Evolutionary conservation across 2,113 vertebrate genomes (phyloP).

Genomic region (Apteryx owenii): DNA sequence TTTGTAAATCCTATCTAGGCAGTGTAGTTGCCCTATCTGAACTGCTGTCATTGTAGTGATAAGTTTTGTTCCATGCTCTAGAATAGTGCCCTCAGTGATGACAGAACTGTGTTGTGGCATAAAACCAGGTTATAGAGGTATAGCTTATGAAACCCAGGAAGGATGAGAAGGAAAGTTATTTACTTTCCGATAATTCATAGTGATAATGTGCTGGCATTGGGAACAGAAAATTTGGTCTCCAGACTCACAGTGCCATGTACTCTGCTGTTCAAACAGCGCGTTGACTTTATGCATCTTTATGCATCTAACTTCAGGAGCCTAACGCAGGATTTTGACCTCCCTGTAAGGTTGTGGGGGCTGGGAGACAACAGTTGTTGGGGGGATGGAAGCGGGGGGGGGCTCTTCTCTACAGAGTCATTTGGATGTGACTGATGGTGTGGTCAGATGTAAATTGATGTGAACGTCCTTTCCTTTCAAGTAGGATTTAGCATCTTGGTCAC

Average conservation of each 20-base stretch:
- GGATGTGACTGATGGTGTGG: background rate
- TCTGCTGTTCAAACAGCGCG: background rate
- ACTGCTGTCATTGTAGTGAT: background rate
- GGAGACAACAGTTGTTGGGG: background rate
- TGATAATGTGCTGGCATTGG: background rate
- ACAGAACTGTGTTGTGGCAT: background rate
- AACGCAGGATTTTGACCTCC: background rate
- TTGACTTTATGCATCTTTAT: background rate
- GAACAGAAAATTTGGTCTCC: background rate
- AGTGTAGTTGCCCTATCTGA: background rate
- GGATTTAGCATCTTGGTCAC: background rate
- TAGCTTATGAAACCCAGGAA: background rate
- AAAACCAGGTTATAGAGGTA: accelerated
- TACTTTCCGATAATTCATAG: background rate
- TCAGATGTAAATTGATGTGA: background rate
- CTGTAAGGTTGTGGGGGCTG: background rate
- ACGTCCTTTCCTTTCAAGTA: background rate
- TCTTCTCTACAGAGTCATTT: background rate
- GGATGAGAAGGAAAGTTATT: background rate
- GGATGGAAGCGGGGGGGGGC: no score
- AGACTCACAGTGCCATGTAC: no score
- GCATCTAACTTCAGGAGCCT: background rate
- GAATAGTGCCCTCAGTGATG: accelerated
- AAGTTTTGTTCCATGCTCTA: background rate
- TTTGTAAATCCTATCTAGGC: background rate